Evolutionary conservation across 64 coral and sea anemone species (phyloP).

Genomic region (Actinia equina): DNA sequence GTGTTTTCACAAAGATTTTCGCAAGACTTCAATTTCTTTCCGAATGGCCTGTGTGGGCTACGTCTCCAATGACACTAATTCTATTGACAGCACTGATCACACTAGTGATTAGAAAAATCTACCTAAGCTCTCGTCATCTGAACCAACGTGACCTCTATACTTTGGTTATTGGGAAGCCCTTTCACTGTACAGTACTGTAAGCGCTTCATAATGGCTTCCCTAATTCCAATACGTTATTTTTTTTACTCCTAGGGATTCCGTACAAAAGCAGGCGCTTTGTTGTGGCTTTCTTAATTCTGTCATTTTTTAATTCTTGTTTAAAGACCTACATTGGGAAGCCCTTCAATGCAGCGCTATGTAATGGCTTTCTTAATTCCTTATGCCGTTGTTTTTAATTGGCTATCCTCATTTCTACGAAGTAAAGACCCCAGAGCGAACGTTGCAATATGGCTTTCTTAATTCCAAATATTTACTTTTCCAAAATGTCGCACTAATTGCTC

Average conservation of each 20-base stretch:
- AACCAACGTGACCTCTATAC: neutral
- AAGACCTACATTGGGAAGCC: neutral
- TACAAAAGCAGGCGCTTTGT: neutral
- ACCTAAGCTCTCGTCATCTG: slow-evolving; percentile 8
- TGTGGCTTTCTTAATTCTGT: slow-evolving; percentile 1
- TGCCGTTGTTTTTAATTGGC: neutral
- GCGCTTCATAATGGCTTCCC: slow-evolving; percentile 6
- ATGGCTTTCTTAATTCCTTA: neutral
- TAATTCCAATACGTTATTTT: neutral
- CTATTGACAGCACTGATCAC: neutral
- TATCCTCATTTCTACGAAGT: neutral
- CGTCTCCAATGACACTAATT: neutral
- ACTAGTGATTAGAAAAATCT: neutral
- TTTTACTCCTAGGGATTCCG: neutral
- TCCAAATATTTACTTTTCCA: neutral
- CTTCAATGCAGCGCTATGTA: neutral
- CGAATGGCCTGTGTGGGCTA: neutral
- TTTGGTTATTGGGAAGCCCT: neutral
- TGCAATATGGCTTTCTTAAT: neutral
- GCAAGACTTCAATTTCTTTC: neutral
- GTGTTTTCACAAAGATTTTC: too few species aligned
- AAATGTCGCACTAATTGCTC: neutral
- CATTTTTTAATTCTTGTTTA: neutral
- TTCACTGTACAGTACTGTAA: neutral
- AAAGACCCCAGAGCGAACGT: neutral